These are phyloP conservation scores for Halocaridina rubra DNA, from an alignment of 2,888 invertebrate genomes.

Conservation along the genomic window DNA sequence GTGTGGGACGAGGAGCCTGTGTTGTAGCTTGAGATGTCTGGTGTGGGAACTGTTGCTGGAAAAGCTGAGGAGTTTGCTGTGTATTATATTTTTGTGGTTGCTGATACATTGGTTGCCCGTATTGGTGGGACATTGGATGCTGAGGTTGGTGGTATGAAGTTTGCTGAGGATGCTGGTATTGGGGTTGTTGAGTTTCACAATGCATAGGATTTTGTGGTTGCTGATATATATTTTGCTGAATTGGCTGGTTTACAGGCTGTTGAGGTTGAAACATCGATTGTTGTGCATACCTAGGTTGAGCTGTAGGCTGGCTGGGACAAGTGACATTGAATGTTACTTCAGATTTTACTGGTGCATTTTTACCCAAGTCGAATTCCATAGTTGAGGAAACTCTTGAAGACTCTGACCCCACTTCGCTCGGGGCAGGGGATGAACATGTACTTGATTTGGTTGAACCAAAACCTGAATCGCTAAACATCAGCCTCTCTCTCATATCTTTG, in stretches of 20 bases:
- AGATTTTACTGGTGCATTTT: conserved; percentile 13
- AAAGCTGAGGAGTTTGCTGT: not conserved
- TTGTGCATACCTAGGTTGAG: not conserved
- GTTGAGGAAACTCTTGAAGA: conserved; percentile 52
- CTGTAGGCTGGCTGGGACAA: conserved; percentile 27
- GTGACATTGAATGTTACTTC: conserved; percentile 44
- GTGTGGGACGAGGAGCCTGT: not conserved
- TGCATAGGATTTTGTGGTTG: no score
- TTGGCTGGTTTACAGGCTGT: not conserved
- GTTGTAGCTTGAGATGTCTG: not conserved
- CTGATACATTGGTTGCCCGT: not conserved
- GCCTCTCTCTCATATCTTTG: conserved; percentile 43
- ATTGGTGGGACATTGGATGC: not conserved
- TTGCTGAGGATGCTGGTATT: not conserved
- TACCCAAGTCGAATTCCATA: conserved; percentile 52
- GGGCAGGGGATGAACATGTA: conserved; percentile 56
- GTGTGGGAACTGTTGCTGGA: not conserved
- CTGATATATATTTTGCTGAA: not conserved
- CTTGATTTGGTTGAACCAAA: conserved; percentile 49
- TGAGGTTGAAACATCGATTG: not conserved
- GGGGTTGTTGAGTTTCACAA: not conserved
- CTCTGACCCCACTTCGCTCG: conserved; percentile 58
- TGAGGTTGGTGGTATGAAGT: not conserved
- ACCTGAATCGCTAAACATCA: conserved; percentile 58
- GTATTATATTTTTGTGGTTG: not conserved